These are phyloP conservation scores for Benthosema pterotum DNA, from an alignment of 2,797 vertebrate species.

Conservation along the genomic window DNA sequence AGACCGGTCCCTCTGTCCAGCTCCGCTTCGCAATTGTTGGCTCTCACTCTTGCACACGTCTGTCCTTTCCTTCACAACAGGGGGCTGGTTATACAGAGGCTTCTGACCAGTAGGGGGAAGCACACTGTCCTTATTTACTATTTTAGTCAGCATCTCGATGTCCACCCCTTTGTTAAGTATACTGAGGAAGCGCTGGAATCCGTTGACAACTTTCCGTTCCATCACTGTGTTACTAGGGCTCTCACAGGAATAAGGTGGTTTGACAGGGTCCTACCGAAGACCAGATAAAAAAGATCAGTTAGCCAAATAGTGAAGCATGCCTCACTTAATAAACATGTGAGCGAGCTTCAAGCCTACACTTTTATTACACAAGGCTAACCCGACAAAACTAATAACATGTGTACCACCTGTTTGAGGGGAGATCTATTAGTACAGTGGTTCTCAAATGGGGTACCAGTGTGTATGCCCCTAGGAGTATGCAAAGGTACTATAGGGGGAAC, in stretches of 20 bases:
- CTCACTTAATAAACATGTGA: no score
- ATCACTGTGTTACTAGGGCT: conserved; percentile 2
- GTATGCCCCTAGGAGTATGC: no score
- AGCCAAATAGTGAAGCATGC: no score
- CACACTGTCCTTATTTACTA: conserved; percentile 52
- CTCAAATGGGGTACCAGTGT: no score
- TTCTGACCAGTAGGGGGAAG: conserved; percentile 4
- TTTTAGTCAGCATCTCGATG: conserved; percentile 55
- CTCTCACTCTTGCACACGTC: not conserved
- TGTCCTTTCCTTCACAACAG: not conserved
- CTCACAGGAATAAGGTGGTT: not conserved
- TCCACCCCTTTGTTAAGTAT: conserved; percentile 74
- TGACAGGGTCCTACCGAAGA: conserved; percentile 29
- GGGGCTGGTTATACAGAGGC: not conserved
- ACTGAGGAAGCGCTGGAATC: conserved; percentile 67
- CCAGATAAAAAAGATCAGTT: conserved; percentile 3
- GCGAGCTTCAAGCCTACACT: no score
- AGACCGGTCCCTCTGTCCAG: not conserved
- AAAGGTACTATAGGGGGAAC: no score
- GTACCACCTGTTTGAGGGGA: no score
- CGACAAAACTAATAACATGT: no score
- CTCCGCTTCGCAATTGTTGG: not conserved
- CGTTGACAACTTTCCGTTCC: conserved; percentile 26
- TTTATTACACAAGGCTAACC: no score
- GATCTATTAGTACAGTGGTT: no score